Evolutionary conservation across 2,797 vertebrate genomes (phyloP), one percentile per base, ranked within the genome.

Genomic region (Sphenopsis melanotis): DNA sequence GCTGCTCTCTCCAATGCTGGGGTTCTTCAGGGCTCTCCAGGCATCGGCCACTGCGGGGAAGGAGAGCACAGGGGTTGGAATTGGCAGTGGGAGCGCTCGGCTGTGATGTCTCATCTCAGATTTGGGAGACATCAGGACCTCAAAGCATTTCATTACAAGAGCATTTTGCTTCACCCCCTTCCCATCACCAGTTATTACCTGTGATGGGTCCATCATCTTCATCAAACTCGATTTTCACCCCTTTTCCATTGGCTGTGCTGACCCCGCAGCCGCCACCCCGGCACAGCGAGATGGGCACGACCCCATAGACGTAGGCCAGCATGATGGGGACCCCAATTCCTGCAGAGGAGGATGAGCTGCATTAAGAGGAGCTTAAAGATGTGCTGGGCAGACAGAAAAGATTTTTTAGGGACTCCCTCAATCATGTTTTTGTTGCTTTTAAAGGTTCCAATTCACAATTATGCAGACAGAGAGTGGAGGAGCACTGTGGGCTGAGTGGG

Each of bases 321-420:
- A 99, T 99, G 98, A 99, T 99, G 95, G 99, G 99, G 30, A 99
- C 99, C 1, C 99, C 99, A 27, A 99, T 99, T 50, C 99, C 99
- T 99, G 97, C 3, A n/a, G 83, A 79, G 78, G 1, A 83, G 75
- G 79, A 86, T 0, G 37, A 22, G 47, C 69, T 11, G 71, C 7
- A 76, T 84, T 90, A 96, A 68, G n/a, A 94, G 86, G 49, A 87
- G 79, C 83, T 86, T 26, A 15, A 65, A 71, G 53, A 19, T n/a
- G 36, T 5, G 21, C 0, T 9, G 39, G 32, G 47, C 41, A 88
- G 65, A 24, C 27, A 71, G 61, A 50, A 69, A 27, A 50, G 12
- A n/a, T 5, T 17, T 29, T 29, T 15, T 8, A 32, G 30, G 20
- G 49, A 32, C 21, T 41, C 59, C 11, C 15, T 19, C 12, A 24